Percentiles rank a stretch among this genome's conserved stretches.
These are phyloP conservation scores for Pachypeltis micranthus DNA, from an alignment of 1,140 invertebrate genomes.

Conservation along the genomic window DNA sequence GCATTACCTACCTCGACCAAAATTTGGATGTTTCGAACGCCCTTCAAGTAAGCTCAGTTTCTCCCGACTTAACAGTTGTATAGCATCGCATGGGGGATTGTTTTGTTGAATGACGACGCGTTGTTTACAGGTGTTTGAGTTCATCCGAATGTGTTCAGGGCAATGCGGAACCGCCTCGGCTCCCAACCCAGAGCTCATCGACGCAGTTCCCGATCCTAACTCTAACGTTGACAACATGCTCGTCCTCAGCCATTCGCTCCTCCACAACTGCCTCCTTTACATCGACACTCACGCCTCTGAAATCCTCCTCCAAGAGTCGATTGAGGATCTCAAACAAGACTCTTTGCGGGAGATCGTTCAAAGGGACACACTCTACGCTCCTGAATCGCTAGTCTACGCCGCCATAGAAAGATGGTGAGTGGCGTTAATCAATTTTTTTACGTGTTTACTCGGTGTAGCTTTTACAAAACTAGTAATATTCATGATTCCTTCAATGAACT, in stretches of 20 bases:
- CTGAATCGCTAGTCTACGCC: constrained; percentile 43
- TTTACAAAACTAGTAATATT: no score
- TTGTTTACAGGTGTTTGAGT: constrained; percentile 34
- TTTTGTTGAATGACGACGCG: neutral
- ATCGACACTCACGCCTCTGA: constrained; percentile 44
- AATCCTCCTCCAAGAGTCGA: constrained; percentile 47
- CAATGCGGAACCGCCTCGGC: neutral
- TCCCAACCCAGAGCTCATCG: neutral
- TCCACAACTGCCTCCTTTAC: constrained; percentile 36
- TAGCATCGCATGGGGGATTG: neutral
- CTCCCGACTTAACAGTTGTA: neutral
- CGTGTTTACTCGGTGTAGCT: no score
- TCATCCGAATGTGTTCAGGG: constrained; percentile 35
- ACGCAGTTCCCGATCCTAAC: constrained; percentile 34
- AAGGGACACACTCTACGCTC: constrained; percentile 45
- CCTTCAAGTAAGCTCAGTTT: constrained; percentile 32
- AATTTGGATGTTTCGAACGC: constrained; percentile 39
- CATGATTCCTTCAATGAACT: no score
- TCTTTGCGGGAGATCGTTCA: constrained; percentile 46
- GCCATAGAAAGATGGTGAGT: constrained; percentile 49
- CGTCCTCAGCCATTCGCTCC: constrained; percentile 43
- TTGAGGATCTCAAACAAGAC: constrained; percentile 49
- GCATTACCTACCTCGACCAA: constrained; percentile 44
- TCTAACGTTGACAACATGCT: constrained; percentile 35
- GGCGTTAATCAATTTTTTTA: no score